A percentile compares a stretch with the other conserved stretches of the same genome.
Evolutionary conservation across 2,888 invertebrate species (phyloP).

Genomic region (Gerris lacustris): DNA sequence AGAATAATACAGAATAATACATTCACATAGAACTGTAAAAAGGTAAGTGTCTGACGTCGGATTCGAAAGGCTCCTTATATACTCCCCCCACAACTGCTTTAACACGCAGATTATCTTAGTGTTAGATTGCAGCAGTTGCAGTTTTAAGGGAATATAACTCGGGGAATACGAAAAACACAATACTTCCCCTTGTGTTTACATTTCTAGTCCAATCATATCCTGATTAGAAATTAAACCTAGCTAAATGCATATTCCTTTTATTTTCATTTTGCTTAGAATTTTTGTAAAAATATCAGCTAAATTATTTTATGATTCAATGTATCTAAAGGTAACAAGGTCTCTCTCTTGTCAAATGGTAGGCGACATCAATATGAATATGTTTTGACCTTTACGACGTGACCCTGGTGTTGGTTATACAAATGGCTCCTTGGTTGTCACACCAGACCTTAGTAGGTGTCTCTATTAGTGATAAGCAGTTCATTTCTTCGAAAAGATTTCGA

Average conservation of each 20-base stretch:
- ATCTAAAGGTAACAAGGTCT: background rate
- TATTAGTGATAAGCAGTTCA: background rate
- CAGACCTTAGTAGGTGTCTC: background rate
- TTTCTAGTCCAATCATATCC: background rate
- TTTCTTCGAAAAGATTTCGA: conserved; percentile 11
- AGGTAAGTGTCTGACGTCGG: too few species aligned
- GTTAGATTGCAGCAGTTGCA: too few species aligned
- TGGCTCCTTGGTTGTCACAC: conserved; percentile 2
- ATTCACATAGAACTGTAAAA: too few species aligned
- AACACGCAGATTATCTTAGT: too few species aligned
- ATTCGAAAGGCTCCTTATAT: too few species aligned
- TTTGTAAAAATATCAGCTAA: conserved; percentile 10
- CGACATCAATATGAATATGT: conserved; percentile 9
- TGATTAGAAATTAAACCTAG: background rate
- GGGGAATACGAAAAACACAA: background rate
- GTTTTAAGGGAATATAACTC: too few species aligned
- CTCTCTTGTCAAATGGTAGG: background rate
- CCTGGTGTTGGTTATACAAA: background rate
- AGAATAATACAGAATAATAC: too few species aligned
- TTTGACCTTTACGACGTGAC: background rate
- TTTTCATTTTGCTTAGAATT: background rate
- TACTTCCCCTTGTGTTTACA: background rate
- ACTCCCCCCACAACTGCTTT: too few species aligned
- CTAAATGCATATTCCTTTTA: background rate
- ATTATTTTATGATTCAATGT: conserved; percentile 3